Conservation (phyloP, 2,888 invertebrate species). For the Pollenia griseotomentosa region DNA sequence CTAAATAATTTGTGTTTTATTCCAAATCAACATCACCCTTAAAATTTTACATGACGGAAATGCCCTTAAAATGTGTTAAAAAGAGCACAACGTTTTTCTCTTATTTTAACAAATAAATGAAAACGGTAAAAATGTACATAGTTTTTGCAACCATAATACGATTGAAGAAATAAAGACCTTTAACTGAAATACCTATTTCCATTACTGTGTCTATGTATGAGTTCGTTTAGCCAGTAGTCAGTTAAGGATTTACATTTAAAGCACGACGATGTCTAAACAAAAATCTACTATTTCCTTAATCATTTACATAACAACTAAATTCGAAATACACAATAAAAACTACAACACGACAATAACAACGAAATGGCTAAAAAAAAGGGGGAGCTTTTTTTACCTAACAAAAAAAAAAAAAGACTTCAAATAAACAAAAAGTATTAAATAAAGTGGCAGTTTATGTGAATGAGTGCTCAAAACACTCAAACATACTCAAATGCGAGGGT, state of each 20-base stretch:
- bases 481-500: neutral
- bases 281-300: constrained; percentile 50
- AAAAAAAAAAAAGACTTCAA: constrained; percentile 46
- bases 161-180: too few species aligned
- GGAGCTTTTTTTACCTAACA: constrained; percentile 33
- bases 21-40: too few species aligned
- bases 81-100: too few species aligned
- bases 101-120: too few species aligned
- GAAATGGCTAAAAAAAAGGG: constrained; percentile 8
- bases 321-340: constrained; percentile 1
- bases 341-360: constrained; percentile 6
- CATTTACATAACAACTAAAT: constrained; percentile 62
- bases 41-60: too few species aligned
- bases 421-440: constrained; percentile 62
- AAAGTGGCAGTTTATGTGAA: constrained; percentile 39
- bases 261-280: neutral
- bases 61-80: too few species aligned
- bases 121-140: too few species aligned
- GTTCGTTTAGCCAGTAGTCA: constrained; percentile 33
- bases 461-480: neutral
- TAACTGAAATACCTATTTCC: too few species aligned
- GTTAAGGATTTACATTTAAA: constrained; percentile 34
- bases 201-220: neutral
- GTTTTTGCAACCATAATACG: too few species aligned
- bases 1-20: too few species aligned